Evolutionary conservation across 1,140 invertebrate genomes (phyloP).

Genomic region (Lepidostoma basale): DNA sequence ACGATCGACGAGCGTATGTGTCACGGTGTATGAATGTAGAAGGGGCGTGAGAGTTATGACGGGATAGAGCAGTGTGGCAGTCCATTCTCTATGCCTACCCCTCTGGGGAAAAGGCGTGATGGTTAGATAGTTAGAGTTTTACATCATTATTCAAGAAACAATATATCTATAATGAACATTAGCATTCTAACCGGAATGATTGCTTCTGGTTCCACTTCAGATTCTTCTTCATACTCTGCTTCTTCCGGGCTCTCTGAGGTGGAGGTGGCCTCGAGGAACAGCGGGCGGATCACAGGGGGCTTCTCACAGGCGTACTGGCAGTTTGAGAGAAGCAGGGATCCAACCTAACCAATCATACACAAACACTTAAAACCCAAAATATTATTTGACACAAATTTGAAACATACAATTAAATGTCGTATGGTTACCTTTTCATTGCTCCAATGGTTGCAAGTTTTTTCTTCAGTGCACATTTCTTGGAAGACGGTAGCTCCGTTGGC

Average conservation of each 20-base stretch:
- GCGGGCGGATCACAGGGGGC: conserved; percentile 40
- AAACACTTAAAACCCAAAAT: background rate
- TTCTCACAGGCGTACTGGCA: conserved; percentile 66
- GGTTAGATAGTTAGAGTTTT: too few relatives aligned
- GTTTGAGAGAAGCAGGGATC: conserved; percentile 59
- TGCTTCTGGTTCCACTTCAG: conserved; percentile 16
- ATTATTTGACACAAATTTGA: background rate
- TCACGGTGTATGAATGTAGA: too few relatives aligned
- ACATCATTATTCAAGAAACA: too few relatives aligned
- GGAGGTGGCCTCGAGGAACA: conserved; percentile 28
- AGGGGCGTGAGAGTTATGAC: too few relatives aligned
- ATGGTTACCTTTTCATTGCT: conserved; percentile 59
- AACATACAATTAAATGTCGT: background rate
- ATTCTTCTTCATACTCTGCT: conserved; percentile 20
- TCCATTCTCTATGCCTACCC: too few relatives aligned
- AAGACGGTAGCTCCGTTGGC: conserved; percentile 67
- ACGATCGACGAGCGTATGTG: too few relatives aligned
- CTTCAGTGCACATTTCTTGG: conserved; percentile 70
- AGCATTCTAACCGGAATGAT: background rate
- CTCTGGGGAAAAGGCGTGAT: too few relatives aligned
- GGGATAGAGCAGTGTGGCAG: too few relatives aligned
- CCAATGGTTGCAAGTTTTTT: conserved; percentile 69
- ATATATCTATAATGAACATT: background rate
- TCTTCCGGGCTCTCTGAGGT: conserved; percentile 29
- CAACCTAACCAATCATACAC: conserved; percentile 47